Evolutionary conservation across 2,113 vertebrate genomes (phyloP).

Genomic region (Sinocyclocheilus grahami): DNA sequence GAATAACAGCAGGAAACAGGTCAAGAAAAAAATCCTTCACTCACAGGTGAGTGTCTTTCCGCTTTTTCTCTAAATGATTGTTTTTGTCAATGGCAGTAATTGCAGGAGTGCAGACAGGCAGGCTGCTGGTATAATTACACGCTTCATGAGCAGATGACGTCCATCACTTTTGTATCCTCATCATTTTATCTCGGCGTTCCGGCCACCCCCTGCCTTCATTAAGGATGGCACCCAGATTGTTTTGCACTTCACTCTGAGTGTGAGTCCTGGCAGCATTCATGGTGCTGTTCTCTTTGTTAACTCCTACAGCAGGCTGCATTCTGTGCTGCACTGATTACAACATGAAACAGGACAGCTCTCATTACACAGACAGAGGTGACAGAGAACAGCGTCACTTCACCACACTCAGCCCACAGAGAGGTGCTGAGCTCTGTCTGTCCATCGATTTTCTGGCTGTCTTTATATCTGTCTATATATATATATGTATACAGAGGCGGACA

Average conservation of each 20-base stretch:
- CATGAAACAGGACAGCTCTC: conserved; percentile 33
- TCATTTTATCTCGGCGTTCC: neutral
- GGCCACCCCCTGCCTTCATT: conserved; percentile 15
- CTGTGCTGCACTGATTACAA: conserved; percentile 34
- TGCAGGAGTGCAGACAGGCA: conserved; percentile 22
- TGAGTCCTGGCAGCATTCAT: conserved; percentile 15
- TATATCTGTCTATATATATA: neutral
- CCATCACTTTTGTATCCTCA: conserved; percentile 17
- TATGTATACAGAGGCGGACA: too few relatives aligned
- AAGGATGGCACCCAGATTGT: neutral
- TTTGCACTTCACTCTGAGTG: neutral
- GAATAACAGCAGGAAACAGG: neutral
- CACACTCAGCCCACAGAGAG: conserved; percentile 12
- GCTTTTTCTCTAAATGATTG: conserved; percentile 14
- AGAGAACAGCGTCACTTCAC: neutral
- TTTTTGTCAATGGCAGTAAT: conserved; percentile 37
- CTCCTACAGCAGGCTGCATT: conserved; percentile 1
- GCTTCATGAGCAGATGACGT: conserved; percentile 8
- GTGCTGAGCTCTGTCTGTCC: neutral
- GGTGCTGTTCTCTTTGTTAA: conserved; percentile 14
- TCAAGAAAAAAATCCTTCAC: neutral
- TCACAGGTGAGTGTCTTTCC: conserved; percentile 28
- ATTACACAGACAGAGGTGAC: neutral
- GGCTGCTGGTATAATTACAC: conserved; percentile 30
- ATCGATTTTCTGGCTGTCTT: neutral